Evolutionary conservation across 1,140 invertebrate genomes (phyloP), one percentile per base, ranked within the genome.

Genomic region (Trissolcus basalis): DNA sequence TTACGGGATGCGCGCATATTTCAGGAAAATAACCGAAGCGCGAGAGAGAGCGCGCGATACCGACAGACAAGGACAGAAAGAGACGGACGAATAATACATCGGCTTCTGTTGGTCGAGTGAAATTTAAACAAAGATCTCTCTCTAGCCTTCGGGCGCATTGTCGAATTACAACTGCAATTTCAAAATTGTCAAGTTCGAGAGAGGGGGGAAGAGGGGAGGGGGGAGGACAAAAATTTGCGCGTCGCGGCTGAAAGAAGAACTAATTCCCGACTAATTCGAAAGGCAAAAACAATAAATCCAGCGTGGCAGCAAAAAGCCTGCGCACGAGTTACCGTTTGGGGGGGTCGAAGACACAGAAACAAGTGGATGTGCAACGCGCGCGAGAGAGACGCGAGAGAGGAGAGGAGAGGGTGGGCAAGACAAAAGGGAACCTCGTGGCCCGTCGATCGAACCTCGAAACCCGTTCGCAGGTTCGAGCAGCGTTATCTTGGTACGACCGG

Each of bases 1-100:
- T 76, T 76, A 76, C 73, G 67, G 49, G 73, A 76, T 70, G 67
- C 47, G 56, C 56, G 74, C 60, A 71, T 77, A 77, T 71, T 77
- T 77, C 67, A 70, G 54, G 65, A 70, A 67, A 71, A 67, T 77
- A 71, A 71, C 50, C 44, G 13, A 56, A 39, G 36, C 36, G 9
- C 19, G 32, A 16, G 49, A 43, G 7, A 36, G 41, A 7, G 13
- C n/a, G n/a, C n/a, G n/a, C n/a, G n/a, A n/a, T n/a, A n/a, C n/a
- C n/a, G n/a, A n/a, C n/a, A n/a, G n/a, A n/a, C n/a, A n/a, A n/a
- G n/a, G n/a, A n/a, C n/a, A 39, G 44, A 65, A 9, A 49, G 33
- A n/a, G 10, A 58, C 10, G 12, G 9, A 50, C 39, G 41, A 12
- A 43, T 44, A 43, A 36, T 39, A 9, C 9, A 39, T 39, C 36